phyloP scores from a whole-genome alignment of 2,888 invertebrate species.

The Chloroclystis v-ata region DNA sequence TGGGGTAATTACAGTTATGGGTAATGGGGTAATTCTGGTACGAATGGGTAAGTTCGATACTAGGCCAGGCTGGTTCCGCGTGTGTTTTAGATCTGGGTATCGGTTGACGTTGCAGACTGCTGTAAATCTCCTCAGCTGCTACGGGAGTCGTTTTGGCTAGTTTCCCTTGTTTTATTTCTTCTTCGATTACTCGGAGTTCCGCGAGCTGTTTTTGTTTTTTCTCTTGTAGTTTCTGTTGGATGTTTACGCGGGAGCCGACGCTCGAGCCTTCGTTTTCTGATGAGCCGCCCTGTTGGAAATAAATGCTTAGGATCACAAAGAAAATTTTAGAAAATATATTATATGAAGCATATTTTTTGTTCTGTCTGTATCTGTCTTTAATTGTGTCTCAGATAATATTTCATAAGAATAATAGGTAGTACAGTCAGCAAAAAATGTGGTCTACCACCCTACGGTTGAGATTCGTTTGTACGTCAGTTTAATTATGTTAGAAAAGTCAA shows the following conservation, averaged over 20 bases:
- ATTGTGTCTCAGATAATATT: too few relatives aligned
- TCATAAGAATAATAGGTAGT: too few relatives aligned
- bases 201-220: slow-evolving; percentile 93
- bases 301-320: too few relatives aligned
- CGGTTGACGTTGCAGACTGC: slow-evolving; percentile 78
- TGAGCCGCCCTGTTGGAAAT: slow-evolving; percentile 72
- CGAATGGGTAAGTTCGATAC: slow-evolving; percentile 64
- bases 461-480: too few relatives aligned
- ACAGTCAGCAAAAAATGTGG: too few relatives aligned
- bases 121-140: slow-evolving; percentile 76
- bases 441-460: too few relatives aligned
- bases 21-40: slow-evolving; percentile 71
- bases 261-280: slow-evolving; percentile 87
- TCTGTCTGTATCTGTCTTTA: too few relatives aligned
- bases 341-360: too few relatives aligned
- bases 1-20: slow-evolving; percentile 63
- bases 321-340: too few relatives aligned
- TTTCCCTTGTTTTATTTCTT: slow-evolving; percentile 92
- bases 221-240: slow-evolving; percentile 91
- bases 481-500: too few relatives aligned
- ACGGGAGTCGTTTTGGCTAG: slow-evolving; percentile 77
- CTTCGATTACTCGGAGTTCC: slow-evolving; percentile 86
- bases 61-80: slow-evolving; percentile 76
- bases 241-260: slow-evolving; percentile 87
- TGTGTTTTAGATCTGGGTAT: slow-evolving; percentile 85